phyloP scores from a whole-genome alignment of 2,113 vertebrate genomes.

The Actinemys pallida region DNA sequence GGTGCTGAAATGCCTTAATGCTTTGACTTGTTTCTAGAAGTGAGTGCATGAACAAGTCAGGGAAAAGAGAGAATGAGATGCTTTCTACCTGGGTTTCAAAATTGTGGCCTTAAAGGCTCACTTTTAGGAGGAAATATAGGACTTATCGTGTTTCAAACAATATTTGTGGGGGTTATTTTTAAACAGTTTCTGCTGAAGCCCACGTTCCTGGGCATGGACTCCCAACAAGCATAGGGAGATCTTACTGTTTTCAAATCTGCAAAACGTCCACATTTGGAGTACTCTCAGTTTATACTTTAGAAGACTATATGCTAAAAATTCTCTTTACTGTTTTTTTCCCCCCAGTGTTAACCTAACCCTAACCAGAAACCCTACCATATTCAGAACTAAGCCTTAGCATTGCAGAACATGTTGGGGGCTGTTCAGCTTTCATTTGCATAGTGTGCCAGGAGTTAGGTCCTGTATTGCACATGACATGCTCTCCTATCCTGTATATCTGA shows the following conservation, averaged over 20 bases:
- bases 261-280: neutral
- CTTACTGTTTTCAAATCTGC: slow-evolving; percentile 7
- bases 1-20: slow-evolving; percentile 58
- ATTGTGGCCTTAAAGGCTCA: neutral
- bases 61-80: neutral
- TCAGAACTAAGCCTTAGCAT: neutral
- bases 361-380: neutral
- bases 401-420: neutral
- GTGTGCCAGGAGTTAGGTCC: neutral
- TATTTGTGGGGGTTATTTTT: neutral
- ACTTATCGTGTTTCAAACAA: neutral
- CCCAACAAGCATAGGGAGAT: slow-evolving; percentile 37
- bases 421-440: neutral
- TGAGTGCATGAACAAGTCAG: neutral
- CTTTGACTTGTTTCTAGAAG: slow-evolving; percentile 50
- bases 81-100: slow-evolving; percentile 6
- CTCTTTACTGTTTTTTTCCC: neutral
- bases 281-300: neutral
- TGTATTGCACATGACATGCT: neutral
- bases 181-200: slow-evolving; percentile 11
- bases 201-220: accelerated
- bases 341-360: neutral
- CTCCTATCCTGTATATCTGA: neutral
- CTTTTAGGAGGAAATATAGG: neutral
- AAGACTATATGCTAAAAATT: neutral